These are phyloP conservation scores for Clunio marinus DNA, from an alignment of 2,888 invertebrate species.

Conservation along the genomic window DNA sequence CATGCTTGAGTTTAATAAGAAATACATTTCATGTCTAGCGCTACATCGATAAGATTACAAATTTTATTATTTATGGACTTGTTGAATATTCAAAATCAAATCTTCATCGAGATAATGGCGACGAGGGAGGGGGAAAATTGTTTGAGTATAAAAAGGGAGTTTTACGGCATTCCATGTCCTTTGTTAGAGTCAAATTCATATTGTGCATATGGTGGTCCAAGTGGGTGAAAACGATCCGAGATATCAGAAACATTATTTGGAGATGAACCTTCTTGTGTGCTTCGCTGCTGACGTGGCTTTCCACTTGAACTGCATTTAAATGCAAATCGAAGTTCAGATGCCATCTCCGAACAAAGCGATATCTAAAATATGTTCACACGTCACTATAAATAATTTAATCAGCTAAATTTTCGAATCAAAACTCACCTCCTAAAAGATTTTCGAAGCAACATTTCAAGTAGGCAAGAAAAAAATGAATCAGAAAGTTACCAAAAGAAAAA, in stretches of 20 bases:
- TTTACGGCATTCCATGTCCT: slow-evolving; percentile 33
- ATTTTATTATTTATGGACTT: slow-evolving; percentile 19
- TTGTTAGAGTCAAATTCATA: slow-evolving; percentile 39
- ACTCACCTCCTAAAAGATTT: background rate
- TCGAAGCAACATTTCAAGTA: background rate
- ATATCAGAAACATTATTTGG: slow-evolving; percentile 37
- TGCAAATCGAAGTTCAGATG: slow-evolving; percentile 65
- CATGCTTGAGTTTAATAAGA: background rate
- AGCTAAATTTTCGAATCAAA: background rate
- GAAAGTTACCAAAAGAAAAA: no score
- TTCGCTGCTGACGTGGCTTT: slow-evolving; percentile 21
- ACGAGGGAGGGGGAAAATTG: background rate
- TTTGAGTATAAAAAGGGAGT: background rate
- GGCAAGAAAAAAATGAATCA: background rate
- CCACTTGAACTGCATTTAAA: slow-evolving; percentile 54
- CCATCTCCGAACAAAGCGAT: slow-evolving; percentile 69
- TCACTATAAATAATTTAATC: background rate
- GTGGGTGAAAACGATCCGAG: slow-evolving; percentile 39
- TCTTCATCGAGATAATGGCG: background rate
- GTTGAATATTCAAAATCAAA: slow-evolving; percentile 17
- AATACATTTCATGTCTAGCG: background rate
- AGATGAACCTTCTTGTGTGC: slow-evolving; percentile 29
- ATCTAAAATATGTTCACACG: slow-evolving; percentile 52
- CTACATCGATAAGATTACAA: background rate
- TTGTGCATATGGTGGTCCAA: slow-evolving; percentile 40